These are phyloP conservation scores for Oryzias dopingdopingensis DNA, from an alignment of 2,797 vertebrate species.

Conservation along the genomic window DNA sequence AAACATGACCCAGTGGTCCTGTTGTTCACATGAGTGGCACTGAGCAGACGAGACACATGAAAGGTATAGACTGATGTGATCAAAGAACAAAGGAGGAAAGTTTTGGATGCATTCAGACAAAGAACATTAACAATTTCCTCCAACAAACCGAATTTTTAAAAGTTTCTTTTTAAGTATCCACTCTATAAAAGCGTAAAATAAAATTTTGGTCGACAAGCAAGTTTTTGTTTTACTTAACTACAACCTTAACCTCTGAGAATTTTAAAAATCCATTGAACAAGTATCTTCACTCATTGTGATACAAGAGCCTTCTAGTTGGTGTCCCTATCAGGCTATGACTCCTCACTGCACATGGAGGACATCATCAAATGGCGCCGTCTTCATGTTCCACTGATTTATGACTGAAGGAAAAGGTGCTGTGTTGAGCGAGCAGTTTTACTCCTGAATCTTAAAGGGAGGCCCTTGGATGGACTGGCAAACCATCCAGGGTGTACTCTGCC, in stretches of 20 bases:
- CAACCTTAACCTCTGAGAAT: slow-evolving; percentile 50
- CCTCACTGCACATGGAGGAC: slow-evolving; percentile 25
- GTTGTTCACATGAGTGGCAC: slow-evolving; percentile 43
- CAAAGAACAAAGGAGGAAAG: neutral
- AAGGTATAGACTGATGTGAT: neutral
- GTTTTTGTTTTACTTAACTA: neutral
- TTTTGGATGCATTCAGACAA: neutral
- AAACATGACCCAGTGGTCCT: slow-evolving; percentile 34
- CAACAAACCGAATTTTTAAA: neutral
- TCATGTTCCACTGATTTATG: slow-evolving; percentile 7
- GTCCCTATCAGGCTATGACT: slow-evolving; percentile 25
- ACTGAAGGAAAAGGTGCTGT: slow-evolving; percentile 8
- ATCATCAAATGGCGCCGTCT: slow-evolving; percentile 23
- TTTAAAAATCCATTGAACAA: slow-evolving; percentile 50
- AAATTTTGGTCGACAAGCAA: too few relatives aligned
- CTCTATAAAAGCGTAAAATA: too few relatives aligned
- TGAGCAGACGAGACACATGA: slow-evolving; percentile 16
- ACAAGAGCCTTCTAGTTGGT: slow-evolving; percentile 45
- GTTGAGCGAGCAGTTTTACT: neutral
- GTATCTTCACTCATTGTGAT: slow-evolving; percentile 35
- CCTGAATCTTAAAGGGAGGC: too few relatives aligned
- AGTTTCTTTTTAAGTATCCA: neutral
- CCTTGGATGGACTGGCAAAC: too few relatives aligned
- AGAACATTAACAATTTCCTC: neutral
- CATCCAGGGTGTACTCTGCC: too few relatives aligned